phyloP scores from a whole-genome alignment of 2,113 vertebrate genomes.

The Tursiops truncatus region DNA sequence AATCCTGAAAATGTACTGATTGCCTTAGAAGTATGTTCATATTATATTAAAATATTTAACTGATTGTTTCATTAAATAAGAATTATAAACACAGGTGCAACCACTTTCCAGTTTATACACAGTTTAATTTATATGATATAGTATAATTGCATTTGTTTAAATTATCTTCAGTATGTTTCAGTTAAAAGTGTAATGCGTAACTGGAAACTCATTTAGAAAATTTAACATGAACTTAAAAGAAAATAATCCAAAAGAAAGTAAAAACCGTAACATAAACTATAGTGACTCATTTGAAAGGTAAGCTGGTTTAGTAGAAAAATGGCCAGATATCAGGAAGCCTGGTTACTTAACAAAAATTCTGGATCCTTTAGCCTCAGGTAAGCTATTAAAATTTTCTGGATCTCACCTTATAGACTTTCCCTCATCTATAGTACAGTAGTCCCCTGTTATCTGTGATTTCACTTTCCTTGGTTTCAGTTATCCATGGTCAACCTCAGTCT shows the following conservation, averaged over 20 bases:
- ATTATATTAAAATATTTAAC: conserved; percentile 41
- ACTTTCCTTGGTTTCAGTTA: background rate
- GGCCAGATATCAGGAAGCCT: background rate
- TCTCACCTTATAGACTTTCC: background rate
- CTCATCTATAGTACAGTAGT: background rate
- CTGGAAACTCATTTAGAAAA: background rate
- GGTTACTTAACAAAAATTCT: background rate
- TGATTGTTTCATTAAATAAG: conserved; percentile 37
- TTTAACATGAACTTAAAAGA: background rate
- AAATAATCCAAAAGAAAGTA: background rate
- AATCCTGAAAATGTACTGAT: background rate
- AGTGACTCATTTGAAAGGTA: background rate
- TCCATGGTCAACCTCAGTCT: background rate
- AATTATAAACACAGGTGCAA: conserved; percentile 19
- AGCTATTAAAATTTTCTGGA: background rate
- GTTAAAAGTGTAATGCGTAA: background rate
- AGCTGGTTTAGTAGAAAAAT: background rate
- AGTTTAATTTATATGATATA: background rate
- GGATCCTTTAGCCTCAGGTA: background rate
- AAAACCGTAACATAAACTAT: background rate
- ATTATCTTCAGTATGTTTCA: background rate
- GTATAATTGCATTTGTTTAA: background rate
- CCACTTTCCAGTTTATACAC: background rate
- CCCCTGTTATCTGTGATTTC: background rate
- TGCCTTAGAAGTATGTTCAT: background rate